Base-by-base conservation (phyloP, 2,797 vertebrate genomes). In the Yasuhikotakia modesta region DNA sequence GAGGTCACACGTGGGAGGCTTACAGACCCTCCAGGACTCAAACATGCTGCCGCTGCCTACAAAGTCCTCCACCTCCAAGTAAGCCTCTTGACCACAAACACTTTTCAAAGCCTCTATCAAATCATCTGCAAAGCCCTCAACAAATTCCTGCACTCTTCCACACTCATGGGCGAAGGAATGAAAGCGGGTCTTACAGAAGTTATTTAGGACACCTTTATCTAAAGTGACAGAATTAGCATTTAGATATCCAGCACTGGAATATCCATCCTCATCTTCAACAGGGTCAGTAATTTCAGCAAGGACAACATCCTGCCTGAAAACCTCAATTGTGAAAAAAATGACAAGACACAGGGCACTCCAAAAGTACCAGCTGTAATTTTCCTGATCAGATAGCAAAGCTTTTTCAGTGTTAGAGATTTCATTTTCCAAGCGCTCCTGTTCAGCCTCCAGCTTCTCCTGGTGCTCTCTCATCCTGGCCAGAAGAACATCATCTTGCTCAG, bases 41-140 rank as follows among this genome's bases (percentile, higher is more conserved):
- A 97, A 99, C 92, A 93, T 92, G 85, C 95, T 95, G 60, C 94
- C 98, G 45, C 99, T 89, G 0, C 97, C 96, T 13, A 97, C 89
- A 85, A 95, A 97, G 80, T 99, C 97, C 53, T 96, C 95, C 5
- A 97, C 92, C 87, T 98, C 96, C 96, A 98, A 94, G 88, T 96
- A 95, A 0, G 91, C 83, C 45, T 95, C 93, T 63, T 90, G 86
- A 87, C 94, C 91, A 69, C 94, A 94, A 4, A 94, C 86, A 12
- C 95, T 97, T 85, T 96, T 90, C 79, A 98, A 87, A 2, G 96
- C 94, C 79, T 96, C 96, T 75, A 98, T 87, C 65, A 99, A 85
- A 84, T 99, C 96, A 63, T 99, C 96, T 0, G 94, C 94, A 22
- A 99, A 98, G 64, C 98, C 97, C 83, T 98, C 97, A 1, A 96